These are phyloP conservation scores for Ficedula albicollis DNA, from an alignment of 2,797 vertebrate genomes.

Conservation along the genomic window DNA sequence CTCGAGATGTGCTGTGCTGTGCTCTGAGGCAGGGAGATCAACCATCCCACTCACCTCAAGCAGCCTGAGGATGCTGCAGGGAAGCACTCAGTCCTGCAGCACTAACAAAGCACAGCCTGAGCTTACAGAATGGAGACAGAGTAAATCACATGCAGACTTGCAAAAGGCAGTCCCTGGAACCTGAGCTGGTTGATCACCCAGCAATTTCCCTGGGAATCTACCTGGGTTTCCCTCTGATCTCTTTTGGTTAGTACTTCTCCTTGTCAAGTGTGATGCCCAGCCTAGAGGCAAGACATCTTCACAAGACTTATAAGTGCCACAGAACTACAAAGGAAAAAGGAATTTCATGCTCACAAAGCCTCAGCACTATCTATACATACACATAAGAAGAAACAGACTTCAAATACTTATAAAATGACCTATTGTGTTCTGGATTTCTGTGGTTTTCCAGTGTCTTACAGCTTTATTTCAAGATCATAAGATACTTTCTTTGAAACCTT, in stretches of 20 bases:
- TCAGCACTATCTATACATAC: not conserved
- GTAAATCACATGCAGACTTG: not conserved
- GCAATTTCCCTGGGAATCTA: not conserved
- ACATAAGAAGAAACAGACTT: not conserved
- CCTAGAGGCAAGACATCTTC: not conserved
- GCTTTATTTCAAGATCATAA: not conserved
- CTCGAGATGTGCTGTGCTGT: not conserved
- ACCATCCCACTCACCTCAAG: not conserved
- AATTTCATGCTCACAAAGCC: not conserved
- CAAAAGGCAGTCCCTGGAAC: not conserved
- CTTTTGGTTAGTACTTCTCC: not conserved
- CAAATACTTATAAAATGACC: not conserved
- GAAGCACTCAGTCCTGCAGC: not conserved
- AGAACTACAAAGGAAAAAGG: constrained; percentile 1
- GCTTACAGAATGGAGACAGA: not conserved
- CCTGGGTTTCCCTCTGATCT: not conserved
- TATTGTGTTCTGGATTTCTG: not conserved
- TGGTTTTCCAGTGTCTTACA: not conserved
- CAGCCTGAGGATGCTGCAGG: not conserved
- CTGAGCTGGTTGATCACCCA: not conserved
- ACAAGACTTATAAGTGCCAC: not conserved
- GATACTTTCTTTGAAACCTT: not conserved
- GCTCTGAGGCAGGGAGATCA: not conserved
- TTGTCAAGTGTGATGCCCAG: not conserved
- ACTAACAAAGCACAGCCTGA: not conserved